Percentiles rank a stretch among this genome's conserved stretches.
These are phyloP conservation scores for Gastrophryne carolinensis DNA, from an alignment of 2,797 vertebrate species.

Conservation along the genomic window DNA sequence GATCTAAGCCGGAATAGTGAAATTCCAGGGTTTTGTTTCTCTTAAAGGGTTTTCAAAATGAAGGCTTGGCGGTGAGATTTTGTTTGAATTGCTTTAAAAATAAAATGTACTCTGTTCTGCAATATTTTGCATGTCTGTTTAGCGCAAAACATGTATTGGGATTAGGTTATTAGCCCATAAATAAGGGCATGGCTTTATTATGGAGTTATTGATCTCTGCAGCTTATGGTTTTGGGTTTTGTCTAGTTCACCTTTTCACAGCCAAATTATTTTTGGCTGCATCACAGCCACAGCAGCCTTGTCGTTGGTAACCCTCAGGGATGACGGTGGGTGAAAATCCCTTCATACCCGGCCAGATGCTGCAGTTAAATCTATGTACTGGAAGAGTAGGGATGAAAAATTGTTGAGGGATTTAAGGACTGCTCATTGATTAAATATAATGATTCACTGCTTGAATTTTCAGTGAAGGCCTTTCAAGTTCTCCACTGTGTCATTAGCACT, in stretches of 20 bases:
- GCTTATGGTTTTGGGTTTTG: background rate
- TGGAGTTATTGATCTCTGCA: no score
- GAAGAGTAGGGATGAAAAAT: background rate
- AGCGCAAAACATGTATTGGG: no score
- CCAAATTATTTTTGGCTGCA: background rate
- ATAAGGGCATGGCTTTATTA: no score
- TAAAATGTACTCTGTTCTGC: no score
- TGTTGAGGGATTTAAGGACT: background rate
- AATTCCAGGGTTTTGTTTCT: no score
- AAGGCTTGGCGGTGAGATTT: no score
- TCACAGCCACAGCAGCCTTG: no score
- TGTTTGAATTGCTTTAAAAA: no score
- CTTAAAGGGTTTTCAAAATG: no score
- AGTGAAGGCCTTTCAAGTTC: slow-evolving; percentile 17
- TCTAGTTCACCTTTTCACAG: slow-evolving; percentile 10
- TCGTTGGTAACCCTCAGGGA: background rate
- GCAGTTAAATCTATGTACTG: background rate
- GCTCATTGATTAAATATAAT: slow-evolving; percentile 18
- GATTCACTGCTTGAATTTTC: slow-evolving; percentile 7
- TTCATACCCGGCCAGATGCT: background rate
- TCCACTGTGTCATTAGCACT: slow-evolving; percentile 37
- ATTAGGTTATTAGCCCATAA: no score
- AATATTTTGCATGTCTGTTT: no score
- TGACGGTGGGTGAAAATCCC: background rate
- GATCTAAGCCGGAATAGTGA: no score